These are phyloP conservation scores for Strigamia maritima DNA, from an alignment of 2,888 invertebrate genomes.

Conservation along the genomic window DNA sequence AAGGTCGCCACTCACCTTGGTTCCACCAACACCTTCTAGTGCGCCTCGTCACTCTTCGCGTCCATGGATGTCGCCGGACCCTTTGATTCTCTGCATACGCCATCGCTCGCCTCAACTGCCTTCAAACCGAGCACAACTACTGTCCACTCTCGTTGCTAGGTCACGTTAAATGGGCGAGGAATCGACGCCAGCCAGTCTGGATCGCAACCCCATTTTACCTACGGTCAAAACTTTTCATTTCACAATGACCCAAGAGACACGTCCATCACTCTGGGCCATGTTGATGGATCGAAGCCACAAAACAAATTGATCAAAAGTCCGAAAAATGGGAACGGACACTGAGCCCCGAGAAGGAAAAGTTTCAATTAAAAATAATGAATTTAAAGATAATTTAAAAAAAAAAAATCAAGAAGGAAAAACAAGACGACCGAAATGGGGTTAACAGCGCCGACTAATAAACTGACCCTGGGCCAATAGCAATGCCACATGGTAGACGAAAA, in stretches of 20 bases:
- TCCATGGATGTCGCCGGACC: slow-evolving; percentile 9
- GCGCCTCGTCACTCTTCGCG: not conserved
- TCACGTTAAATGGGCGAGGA: slow-evolving; percentile 15
- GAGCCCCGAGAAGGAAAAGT: not conserved
- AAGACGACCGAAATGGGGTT: slow-evolving; percentile 6
- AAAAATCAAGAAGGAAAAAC: not conserved
- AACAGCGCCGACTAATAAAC: not conserved
- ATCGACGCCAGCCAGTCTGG: not conserved
- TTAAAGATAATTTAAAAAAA: not conserved
- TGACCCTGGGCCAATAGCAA: not conserved
- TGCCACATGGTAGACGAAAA: not conserved
- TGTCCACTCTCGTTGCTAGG: not conserved
- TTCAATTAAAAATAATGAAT: not conserved
- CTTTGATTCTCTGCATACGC: not conserved
- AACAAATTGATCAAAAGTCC: not conserved
- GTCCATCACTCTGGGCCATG: not conserved
- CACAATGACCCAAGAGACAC: not conserved
- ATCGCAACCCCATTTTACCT: slow-evolving; percentile 6
- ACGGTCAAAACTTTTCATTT: not conserved
- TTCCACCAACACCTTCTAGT: not conserved
- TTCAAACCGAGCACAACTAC: not conserved
- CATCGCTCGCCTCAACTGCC: not conserved
- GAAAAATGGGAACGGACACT: not conserved
- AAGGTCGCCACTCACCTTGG: not conserved
- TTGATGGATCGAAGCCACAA: not conserved